Evolutionary conservation across 2,888 invertebrate genomes (phyloP), one percentile per base, ranked within the genome.

Genomic region (Torymus aiolomorphi): DNA sequence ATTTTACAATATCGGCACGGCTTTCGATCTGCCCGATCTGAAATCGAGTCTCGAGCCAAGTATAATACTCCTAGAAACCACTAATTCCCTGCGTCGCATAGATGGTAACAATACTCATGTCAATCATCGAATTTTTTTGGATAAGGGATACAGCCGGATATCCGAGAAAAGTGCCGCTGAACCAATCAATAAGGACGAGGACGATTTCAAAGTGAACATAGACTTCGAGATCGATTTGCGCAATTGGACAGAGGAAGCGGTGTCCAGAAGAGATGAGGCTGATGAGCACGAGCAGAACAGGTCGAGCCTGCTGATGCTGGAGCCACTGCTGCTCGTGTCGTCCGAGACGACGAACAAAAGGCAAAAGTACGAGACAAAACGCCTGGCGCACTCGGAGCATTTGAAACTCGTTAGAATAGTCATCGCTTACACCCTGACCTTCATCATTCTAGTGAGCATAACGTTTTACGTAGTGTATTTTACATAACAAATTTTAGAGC

Each of bases 401-500:
- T 90, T 91, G 57, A 92, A 92, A 85, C 91, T 92, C 82, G 89
- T 91, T 24, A 90, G 91, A 86, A 91, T 92, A 83, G 91, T 94
- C 86, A 92, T 94, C 84, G 92, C 92, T 80, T 92, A 93, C 86
- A 92, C 92, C 52, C 88, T 92, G 75, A 91, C 92, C 59, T 92
- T 93, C 85, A 91, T 93, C 83, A 88, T 91, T 79, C 87, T 92
- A 84, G 91, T 91, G 67, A 91, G 92, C 81, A 89, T 92, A 78
- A 92, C 92, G 57, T 92, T 92, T 89, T 92, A 92, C 86, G 89
- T 92, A 83, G 91, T 92, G 83, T 92, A 93, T 88, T 92, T 92
- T 86, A 90, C 90, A 74, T 92, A 88, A 88, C 74, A 72, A 18
- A n/a, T 42, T 42, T 42, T 42, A 8, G 42, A 42, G 42, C 42